Evolutionary conservation across 2,113 vertebrate species (phyloP), one percentile per base, ranked within the genome.

Genomic region (Pseudorasbora parva): DNA sequence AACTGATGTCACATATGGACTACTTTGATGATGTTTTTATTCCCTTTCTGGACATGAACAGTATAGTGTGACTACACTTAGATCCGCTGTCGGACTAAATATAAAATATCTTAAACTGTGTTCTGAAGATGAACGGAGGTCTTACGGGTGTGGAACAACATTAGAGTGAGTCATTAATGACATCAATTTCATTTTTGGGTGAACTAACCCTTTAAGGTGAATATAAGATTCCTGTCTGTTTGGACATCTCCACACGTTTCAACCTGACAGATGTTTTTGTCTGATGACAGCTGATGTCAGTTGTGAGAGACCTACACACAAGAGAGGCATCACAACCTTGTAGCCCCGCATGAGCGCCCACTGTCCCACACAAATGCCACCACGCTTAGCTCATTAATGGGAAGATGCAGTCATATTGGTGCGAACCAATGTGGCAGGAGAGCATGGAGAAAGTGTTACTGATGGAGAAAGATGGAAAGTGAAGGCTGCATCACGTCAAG

Each of bases 341-440:
- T 14, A 10, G 64, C 82, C 82, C 23, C 68, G 51, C 11, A 59
- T 37, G 56, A 85, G 78, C 41, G 56, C 56, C 77, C 54, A 43
- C 23, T 21, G 68, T 82, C 84, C 81, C 43, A 27, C 71, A n/a
- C 62, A 57, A 72, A 88, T 83, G 71, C 71, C 62, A 33, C 60
- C 69, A 17, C 8, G 45, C 81, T 25, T 57, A 62, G 75, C 82
- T 88, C 82, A 84, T 88, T 88, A 88, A 64, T 14, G 19, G 57
- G 47, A 37, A 7, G 2, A 17, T 23, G 71, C 47, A 43, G 75
- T 56, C 64, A 84, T 51, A 72, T 23, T 14, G 1, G 57, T 37
- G 62, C 66, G 14, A 57, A 23, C 10, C 57, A 8, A 64, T 11
- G 37, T 59, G 33, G 17, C n/a, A 33, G 41, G 43, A 78, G 85